phyloP scores from a whole-genome alignment of 2,888 invertebrate genomes.

The Syritta pipiens region DNA sequence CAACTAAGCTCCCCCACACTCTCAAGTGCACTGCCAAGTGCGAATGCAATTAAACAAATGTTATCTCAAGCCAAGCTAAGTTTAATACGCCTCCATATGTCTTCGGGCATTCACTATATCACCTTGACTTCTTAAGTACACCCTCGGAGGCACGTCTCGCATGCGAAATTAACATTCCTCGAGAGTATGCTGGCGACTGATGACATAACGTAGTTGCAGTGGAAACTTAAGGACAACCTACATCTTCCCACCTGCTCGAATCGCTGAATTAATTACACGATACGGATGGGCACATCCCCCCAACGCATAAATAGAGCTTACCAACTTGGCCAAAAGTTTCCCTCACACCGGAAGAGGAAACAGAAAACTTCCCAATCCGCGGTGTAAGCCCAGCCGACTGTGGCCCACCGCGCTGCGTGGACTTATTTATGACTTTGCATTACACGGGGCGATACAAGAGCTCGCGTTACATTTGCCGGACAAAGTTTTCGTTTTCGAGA shows the following conservation, averaged over 20 bases:
- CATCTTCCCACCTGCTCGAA: background rate
- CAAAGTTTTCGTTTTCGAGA: slow-evolving; percentile 6
- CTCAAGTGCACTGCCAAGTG: background rate
- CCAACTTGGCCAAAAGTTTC: background rate
- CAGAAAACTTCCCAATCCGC: background rate
- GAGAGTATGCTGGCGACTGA: background rate
- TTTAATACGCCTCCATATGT: background rate
- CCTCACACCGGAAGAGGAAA: background rate
- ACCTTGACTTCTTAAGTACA: slow-evolving; percentile 1
- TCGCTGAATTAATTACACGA: background rate
- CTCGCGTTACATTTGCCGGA: background rate
- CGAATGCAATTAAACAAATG: too few species aligned
- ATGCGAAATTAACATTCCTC: background rate
- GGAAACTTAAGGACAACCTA: background rate
- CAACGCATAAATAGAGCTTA: background rate
- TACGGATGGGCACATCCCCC: background rate
- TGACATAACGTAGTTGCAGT: background rate
- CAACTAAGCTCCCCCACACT: too few species aligned
- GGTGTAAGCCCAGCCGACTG: too few species aligned
- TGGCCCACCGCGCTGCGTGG: too few species aligned
- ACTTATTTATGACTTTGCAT: slow-evolving; percentile 4
- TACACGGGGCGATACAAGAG: background rate
- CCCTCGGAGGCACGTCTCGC: background rate
- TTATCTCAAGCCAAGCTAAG: too few species aligned
- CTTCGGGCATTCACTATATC: background rate